Evolutionary conservation across 2,797 vertebrate genomes (phyloP).

Genomic region (Phoebastria nigripes): DNA sequence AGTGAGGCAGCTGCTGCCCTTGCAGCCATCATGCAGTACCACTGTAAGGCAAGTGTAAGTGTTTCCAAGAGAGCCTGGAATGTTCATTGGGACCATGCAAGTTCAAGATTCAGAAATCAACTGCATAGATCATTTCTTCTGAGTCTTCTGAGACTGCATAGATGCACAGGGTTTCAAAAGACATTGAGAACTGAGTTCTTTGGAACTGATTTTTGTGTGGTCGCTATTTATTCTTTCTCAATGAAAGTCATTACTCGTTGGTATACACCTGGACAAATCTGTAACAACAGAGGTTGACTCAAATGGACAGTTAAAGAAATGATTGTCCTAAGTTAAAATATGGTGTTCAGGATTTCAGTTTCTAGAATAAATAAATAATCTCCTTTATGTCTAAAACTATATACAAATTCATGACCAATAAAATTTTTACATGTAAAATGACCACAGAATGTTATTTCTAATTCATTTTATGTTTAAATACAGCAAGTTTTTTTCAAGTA

Average conservation of each 20-base stretch:
- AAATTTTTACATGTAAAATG: background rate
- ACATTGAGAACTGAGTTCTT: background rate
- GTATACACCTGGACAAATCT: background rate
- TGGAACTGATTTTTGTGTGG: background rate
- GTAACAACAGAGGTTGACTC: background rate
- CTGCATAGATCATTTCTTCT: background rate
- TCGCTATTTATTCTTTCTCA: background rate
- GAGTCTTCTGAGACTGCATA: background rate
- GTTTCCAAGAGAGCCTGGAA: background rate
- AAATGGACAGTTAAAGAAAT: background rate
- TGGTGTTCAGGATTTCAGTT: background rate
- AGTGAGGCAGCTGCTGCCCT: background rate
- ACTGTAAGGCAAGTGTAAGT: background rate
- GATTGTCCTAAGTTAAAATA: background rate
- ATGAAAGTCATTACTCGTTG: background rate
- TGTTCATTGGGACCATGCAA: background rate
- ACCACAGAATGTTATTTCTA: background rate
- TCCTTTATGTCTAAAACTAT: background rate
- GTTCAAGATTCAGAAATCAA: background rate
- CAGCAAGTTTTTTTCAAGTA: slow-evolving; percentile 4
- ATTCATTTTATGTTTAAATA: slow-evolving; percentile 16
- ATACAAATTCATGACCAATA: background rate
- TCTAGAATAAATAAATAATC: background rate
- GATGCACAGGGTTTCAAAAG: background rate
- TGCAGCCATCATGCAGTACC: background rate